Percentiles rank a stretch among this genome's conserved stretches.
Conservation (phyloP, 2,888 invertebrate species). For the Ornithoptera priamus region DNA sequence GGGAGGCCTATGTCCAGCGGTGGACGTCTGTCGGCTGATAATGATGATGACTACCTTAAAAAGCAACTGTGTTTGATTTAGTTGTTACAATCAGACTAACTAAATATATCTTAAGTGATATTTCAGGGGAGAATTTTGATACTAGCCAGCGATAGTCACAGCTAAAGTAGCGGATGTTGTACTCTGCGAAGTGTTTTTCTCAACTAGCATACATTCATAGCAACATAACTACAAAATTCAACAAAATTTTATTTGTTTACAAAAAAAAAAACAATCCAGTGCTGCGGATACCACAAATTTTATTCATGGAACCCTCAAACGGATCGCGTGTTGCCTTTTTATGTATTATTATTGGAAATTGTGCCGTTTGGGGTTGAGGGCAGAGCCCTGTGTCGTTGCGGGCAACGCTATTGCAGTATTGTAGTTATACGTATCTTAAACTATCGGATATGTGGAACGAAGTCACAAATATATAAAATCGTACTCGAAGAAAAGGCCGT, state of each 20-base stretch:
- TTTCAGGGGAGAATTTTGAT: too few relatives aligned
- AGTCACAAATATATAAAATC: neutral
- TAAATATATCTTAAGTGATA: too few relatives aligned
- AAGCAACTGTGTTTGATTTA: too few relatives aligned
- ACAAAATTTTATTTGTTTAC: constrained; percentile 4
- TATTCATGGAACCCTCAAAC: constrained; percentile 25
- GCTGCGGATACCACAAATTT: constrained; percentile 16
- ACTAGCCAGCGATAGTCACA: too few relatives aligned
- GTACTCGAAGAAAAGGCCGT: neutral
- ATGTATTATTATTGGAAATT: constrained; percentile 29
- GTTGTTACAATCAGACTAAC: too few relatives aligned
- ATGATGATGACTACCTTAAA: too few relatives aligned
- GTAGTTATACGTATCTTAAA: neutral
- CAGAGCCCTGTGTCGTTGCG: constrained; percentile 9
- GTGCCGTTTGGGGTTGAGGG: constrained; percentile 21
- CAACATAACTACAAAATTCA: neutral
- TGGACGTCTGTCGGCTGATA: too few relatives aligned
- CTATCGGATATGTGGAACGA: neutral
- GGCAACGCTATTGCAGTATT: constrained; percentile 8
- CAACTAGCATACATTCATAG: neutral
- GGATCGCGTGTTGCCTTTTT: constrained; percentile 29
- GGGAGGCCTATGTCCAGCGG: too few relatives aligned
- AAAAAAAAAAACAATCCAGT: constrained; percentile 5
- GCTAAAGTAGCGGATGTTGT: too few relatives aligned
- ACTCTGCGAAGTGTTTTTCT: neutral